Evolutionary conservation across 2,113 vertebrate genomes (phyloP), one percentile per base, ranked within the genome.

Genomic region (Ctenomys sociabilis): DNA sequence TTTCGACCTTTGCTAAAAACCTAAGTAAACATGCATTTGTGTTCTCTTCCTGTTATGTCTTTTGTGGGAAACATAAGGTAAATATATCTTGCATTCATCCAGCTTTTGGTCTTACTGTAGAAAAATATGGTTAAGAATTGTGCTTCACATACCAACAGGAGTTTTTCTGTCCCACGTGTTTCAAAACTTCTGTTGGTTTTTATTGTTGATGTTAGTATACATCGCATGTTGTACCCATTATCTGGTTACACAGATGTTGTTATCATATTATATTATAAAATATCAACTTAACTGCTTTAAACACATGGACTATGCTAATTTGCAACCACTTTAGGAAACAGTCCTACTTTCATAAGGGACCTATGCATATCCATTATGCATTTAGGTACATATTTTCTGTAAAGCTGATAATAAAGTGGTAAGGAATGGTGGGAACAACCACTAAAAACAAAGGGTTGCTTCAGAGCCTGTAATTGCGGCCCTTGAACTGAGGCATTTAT

Each of bases 11-110:
- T 66, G 73, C 85, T 64, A 68, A 22, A 73, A 95, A 84, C 85
- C 49, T 93, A 78, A 90, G 64, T 30, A 96, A 97, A 92, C n/a
- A 78, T 26, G 35, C 16, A 30, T 94, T 85, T 94, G 54, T 93
- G 63, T 95, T 85, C 63, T 84, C 49, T 70, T 91, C 54, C 37
- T 73, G 19, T n/a, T 81, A 5, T 75, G 81, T 90, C 72, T 95
- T 26, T 82, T 96, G 80, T 95, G 78, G 72, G 40, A 88, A 97
- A 87, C 85, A 70, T 68, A 85, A 96, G 52, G 86, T 93, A 85
- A 92, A 87, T 92, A 88, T n/a, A 81, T 93, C 70, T 94, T 59
- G 52, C 19, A 19, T 80, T 95, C 81, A 59, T 83, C 35, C 45
- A 89, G 59, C 59, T 54, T 94, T 94, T 82, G 61, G 59, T 57